Evolutionary conservation across 2,113 vertebrate genomes (phyloP).

Genomic region (Pardalotus punctatus): DNA sequence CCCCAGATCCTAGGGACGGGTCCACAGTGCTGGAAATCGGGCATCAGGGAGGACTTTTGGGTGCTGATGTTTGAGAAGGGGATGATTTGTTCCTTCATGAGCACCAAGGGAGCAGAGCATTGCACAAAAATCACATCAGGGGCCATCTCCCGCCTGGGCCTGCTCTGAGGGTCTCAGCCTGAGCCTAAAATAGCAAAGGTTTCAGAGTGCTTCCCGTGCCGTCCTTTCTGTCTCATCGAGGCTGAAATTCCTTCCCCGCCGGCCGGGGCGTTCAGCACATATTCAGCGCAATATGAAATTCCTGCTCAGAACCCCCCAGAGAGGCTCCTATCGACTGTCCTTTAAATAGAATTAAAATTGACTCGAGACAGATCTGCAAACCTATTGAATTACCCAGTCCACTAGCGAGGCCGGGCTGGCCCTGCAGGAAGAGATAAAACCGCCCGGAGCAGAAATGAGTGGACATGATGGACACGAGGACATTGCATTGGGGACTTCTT

Average conservation of each 20-base stretch:
- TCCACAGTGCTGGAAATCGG: not conserved
- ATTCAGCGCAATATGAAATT: conserved; percentile 67
- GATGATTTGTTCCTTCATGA: rapidly evolving
- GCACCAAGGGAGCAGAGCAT: not conserved
- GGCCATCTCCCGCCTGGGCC: not conserved
- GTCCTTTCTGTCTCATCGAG: not conserved
- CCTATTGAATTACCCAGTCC: conserved; percentile 73
- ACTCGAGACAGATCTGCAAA: conserved; percentile 71
- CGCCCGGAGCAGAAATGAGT: not conserved
- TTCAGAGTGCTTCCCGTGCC: not conserved
- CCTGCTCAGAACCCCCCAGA: conserved; percentile 66
- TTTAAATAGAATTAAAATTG: conserved; percentile 83
- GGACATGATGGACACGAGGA: not conserved
- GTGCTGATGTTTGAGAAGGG: not conserved
- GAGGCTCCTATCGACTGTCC: conserved; percentile 75
- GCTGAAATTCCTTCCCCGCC: conserved; percentile 18
- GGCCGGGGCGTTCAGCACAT: not conserved
- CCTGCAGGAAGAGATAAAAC: conserved; percentile 58
- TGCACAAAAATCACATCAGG: not conserved
- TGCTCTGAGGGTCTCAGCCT: not conserved
- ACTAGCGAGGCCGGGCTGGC: conserved; percentile 19
- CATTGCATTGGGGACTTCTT: not conserved
- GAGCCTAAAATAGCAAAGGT: not conserved
- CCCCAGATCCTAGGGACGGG: not conserved
- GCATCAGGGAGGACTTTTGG: not conserved